These are phyloP conservation scores for Parasteatoda tepidariorum DNA, from an alignment of 1,140 invertebrate genomes.

Conservation along the genomic window DNA sequence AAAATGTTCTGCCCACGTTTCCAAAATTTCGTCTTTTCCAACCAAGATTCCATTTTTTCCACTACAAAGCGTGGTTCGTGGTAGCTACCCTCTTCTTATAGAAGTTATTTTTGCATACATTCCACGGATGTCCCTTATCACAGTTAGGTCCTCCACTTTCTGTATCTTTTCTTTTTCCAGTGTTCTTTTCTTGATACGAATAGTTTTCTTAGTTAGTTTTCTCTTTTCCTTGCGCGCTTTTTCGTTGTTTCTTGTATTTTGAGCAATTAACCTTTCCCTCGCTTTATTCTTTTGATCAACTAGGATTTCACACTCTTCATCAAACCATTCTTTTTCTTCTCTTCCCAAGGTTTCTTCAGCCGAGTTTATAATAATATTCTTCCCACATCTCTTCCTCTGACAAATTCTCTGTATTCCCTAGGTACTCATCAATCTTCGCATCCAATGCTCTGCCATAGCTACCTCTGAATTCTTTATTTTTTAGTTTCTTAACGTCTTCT, in stretches of 20 bases:
- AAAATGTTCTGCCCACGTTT: constrained; percentile 11
- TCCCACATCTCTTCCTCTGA: no score
- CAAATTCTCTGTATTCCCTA: background rate
- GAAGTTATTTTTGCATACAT: constrained; percentile 21
- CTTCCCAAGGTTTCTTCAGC: no score
- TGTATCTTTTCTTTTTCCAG: constrained; percentile 25
- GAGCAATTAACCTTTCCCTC: constrained; percentile 5
- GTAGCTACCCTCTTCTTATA: constrained; percentile 13
- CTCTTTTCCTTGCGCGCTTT: background rate
- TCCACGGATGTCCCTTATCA: constrained; percentile 18
- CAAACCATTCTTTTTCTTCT: background rate
- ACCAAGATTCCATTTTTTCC: background rate
- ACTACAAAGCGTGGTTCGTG: background rate
- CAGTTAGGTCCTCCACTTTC: constrained; percentile 20
- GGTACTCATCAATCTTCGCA: background rate
- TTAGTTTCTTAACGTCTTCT: background rate
- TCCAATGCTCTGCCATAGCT: constrained; percentile 7
- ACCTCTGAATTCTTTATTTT: background rate
- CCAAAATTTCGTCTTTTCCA: background rate
- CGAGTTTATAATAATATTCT: no score
- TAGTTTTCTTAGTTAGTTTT: background rate
- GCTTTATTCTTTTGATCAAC: background rate
- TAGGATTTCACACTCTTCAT: background rate
- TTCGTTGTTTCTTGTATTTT: constrained; percentile 10
- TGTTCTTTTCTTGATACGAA: constrained; percentile 6